Percentiles rank a stretch among this genome's conserved stretches.
Evolutionary conservation across 2,888 invertebrate species (phyloP).

Genomic region (Chaitophorus viminalis): DNA sequence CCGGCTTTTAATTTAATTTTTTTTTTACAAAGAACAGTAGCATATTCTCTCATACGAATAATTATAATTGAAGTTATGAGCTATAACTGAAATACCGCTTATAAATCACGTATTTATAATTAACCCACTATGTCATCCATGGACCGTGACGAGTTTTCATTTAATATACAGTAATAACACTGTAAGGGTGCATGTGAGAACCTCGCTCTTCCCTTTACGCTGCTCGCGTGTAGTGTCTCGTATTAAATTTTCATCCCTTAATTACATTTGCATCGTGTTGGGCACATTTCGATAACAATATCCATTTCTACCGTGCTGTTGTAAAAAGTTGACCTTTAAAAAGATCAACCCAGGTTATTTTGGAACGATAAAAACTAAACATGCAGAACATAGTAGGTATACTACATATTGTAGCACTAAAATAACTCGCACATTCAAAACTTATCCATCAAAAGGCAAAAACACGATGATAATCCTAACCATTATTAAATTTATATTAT

Average conservation of each 20-base stretch:
- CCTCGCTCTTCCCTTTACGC: background rate
- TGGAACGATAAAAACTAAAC: background rate
- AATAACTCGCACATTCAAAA: background rate
- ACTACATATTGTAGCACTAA: background rate
- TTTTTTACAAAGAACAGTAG: background rate
- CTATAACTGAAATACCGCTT: background rate
- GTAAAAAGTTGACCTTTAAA: background rate
- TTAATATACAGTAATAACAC: conserved; percentile 8
- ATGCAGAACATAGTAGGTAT: background rate
- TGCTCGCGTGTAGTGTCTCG: background rate
- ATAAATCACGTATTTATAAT: conserved; percentile 60
- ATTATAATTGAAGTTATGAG: conserved; percentile 34
- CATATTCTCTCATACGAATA: background rate
- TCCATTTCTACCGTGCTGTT: background rate
- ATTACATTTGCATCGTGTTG: background rate
- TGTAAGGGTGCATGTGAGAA: background rate
- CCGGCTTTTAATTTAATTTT: background rate
- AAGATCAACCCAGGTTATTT: background rate
- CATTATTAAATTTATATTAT: too few relatives aligned
- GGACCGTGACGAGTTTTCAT: conserved; percentile 52
- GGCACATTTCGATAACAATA: background rate
- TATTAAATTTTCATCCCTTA: conserved; percentile 16
- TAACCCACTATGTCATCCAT: conserved; percentile 58
- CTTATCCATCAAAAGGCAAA: too few relatives aligned
- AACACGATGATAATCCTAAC: too few relatives aligned